Evolutionary conservation across 1,140 invertebrate species (phyloP), one percentile per base, ranked within the genome.

Genomic region (Trissolcus basalis): DNA sequence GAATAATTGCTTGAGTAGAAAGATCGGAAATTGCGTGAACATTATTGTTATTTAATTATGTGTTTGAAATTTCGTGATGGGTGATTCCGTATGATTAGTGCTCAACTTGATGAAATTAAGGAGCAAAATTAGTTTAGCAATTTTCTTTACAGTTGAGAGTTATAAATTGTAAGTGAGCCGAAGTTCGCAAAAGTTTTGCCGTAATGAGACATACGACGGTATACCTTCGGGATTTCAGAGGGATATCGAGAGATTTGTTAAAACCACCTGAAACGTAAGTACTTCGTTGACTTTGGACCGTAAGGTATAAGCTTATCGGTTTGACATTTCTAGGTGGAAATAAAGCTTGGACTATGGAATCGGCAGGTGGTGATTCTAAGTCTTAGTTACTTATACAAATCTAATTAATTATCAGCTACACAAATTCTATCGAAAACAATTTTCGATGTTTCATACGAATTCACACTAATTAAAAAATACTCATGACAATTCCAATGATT

Each of bases 161-260:
- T 72, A 77, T 77, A 77, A 72, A 77, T 77, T 72, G 68, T 72
- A 68, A 58, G 68, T 55, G 67, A 65, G 51, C 16, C 47, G 61
- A 4, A 71, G 65, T 72, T 33, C 16, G 48, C 53, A 27, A 68
- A 77, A 77, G 74, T 77, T 77, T 77, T 56, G 63, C 54, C 35
- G 63, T 72, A 77, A 77, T 77, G 75, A 77, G 68, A 77, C 51
- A 60, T 16, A 33, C 69, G 39, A 33, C 59, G 51, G 65, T 70
- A 78, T 78, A 64, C 75, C 69, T 60, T 64, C 60, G 69, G 69
- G 75, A 78, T 73, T 78, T 73, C 69, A 65, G 56, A 48, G 48
- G 53, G 64, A 78, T 73, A 78, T 78, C 60, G 63, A 68, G 64
- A 73, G 69, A 78, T 78, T 78, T 73, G 75, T 73, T 72, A 73